Evolutionary conservation across 2,888 invertebrate species (phyloP).

Genomic region (Nomada ruficornis): DNA sequence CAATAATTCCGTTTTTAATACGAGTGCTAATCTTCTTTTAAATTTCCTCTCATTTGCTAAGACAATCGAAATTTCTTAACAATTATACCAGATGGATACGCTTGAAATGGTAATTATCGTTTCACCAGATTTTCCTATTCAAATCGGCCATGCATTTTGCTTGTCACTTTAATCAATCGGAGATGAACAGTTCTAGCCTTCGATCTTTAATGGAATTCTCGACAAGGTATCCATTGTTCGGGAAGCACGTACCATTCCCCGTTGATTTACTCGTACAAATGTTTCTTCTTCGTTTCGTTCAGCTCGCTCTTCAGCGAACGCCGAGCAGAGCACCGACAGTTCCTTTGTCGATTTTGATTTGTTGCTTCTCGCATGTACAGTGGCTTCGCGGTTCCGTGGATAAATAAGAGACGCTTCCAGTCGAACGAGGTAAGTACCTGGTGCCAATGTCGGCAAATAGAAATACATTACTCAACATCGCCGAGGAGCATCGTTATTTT

Average conservation of each 20-base stretch:
- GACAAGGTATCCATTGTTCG: constrained; percentile 43
- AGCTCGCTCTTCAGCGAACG: not conserved
- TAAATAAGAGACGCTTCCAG: constrained; percentile 22
- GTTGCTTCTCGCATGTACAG: constrained; percentile 10
- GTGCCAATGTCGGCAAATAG: constrained; percentile 39
- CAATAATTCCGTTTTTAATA: not conserved
- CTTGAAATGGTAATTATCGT: too few relatives aligned
- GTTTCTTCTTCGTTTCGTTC: constrained; percentile 18
- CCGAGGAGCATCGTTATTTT: constrained; percentile 1
- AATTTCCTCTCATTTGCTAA: not conserved
- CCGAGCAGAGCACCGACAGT: constrained; percentile 19
- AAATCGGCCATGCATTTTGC: not conserved
- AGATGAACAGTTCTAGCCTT: not conserved
- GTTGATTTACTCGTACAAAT: constrained; percentile 38
- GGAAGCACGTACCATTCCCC: constrained; percentile 12
- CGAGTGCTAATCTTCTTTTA: not conserved
- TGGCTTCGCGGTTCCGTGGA: constrained; percentile 26
- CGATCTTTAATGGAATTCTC: constrained; percentile 22
- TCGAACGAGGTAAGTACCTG: constrained; percentile 21
- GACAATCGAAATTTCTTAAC: too few relatives aligned
- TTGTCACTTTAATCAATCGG: constrained; percentile 12
- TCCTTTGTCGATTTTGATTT: constrained; percentile 42
- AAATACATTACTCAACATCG: constrained; percentile 35
- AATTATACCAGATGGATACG: too few relatives aligned
- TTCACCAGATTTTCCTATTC: not conserved